Evolutionary conservation across 2,113 vertebrate genomes (phyloP).

Genomic region (Embiotoca jacksoni): DNA sequence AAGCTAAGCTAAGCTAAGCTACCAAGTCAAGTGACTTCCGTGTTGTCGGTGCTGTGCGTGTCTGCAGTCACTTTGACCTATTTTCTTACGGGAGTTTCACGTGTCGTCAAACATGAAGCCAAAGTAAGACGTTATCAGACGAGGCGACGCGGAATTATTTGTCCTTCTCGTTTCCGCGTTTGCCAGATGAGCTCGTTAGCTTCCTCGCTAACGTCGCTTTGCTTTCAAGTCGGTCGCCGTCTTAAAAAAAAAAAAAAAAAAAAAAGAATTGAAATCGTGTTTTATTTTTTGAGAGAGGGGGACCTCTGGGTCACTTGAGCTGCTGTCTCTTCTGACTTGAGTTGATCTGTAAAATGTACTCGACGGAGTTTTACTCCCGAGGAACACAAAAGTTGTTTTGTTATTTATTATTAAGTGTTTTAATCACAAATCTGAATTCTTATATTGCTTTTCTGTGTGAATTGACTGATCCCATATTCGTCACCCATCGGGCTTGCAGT

Average conservation of each 20-base stretch:
- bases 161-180: slow-evolving; percentile 12
- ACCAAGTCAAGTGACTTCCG: slow-evolving; percentile 63
- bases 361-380: background rate
- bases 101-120: background rate
- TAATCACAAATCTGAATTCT: background rate
- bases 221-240: background rate
- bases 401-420: background rate
- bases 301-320: background rate
- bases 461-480: too few species aligned
- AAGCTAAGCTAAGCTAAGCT: slow-evolving; percentile 53
- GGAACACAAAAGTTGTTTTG: background rate
- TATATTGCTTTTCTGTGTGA: background rate
- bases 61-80: background rate
- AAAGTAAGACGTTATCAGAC: background rate
- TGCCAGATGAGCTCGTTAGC: slow-evolving; percentile 38
- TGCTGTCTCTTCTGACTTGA: background rate
- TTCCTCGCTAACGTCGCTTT: slow-evolving; percentile 16
- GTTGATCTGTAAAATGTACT: background rate
- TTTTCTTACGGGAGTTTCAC: background rate
- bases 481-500: too few species aligned
- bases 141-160: background rate
- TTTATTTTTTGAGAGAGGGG: background rate
- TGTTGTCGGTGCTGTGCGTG: slow-evolving; percentile 24
- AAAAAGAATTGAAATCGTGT: background rate
- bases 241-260: background rate